phyloP scores from a whole-genome alignment of 2,797 vertebrate genomes.

The Sebastes alutus region DNA sequence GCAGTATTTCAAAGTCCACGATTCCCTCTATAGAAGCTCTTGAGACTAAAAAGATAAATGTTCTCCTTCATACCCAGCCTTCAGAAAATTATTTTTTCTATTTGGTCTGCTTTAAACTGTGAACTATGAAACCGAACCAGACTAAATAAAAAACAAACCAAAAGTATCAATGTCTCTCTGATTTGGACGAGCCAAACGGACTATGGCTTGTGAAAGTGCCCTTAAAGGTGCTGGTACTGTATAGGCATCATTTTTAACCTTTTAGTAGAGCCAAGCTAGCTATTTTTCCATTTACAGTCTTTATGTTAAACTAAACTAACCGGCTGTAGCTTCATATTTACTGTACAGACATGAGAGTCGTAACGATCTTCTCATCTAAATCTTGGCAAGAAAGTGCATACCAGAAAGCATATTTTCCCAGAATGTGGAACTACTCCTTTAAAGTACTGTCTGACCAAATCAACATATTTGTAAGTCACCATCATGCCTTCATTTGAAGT shows the following conservation, averaged over 20 bases:
- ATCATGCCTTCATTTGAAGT: not conserved
- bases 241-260: not conserved
- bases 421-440: not conserved
- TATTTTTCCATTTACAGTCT: not conserved
- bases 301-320: not conserved
- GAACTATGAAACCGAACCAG: no score
- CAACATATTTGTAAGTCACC: not conserved
- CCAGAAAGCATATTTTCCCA: not conserved
- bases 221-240: no score
- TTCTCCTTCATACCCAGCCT: no score
- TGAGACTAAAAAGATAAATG: no score
- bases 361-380: not conserved
- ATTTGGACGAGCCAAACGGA: no score
- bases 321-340: not conserved
- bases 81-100: no score
- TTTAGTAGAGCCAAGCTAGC: not conserved
- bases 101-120: no score
- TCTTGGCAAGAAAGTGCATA: not conserved
- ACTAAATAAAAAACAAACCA: no score
- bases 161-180: no score
- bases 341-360: not conserved
- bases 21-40: no score
- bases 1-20: no score
- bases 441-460: not conserved
- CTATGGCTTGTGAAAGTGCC: no score